Evolutionary conservation across 1,140 invertebrate species (phyloP).

Genomic region (Papilio helenus): DNA sequence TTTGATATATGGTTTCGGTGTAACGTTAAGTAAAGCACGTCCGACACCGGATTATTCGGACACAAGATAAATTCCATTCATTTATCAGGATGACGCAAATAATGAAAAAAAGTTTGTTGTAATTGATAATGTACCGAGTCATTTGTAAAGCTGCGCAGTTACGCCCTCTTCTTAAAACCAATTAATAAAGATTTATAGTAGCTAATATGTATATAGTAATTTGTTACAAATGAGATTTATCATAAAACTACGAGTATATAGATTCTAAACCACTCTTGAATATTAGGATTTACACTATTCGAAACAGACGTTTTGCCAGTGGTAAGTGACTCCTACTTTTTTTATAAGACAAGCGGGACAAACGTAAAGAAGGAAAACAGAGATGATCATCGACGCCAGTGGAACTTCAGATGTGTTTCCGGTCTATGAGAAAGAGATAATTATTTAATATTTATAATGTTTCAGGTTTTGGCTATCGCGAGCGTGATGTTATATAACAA

Average conservation of each 20-base stretch:
- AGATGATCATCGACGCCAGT: too few species aligned
- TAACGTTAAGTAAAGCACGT: conserved; percentile 27
- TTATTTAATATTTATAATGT: neutral
- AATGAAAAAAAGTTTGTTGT: conserved; percentile 42
- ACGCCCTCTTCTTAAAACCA: neutral
- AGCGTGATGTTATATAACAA: conserved; percentile 29
- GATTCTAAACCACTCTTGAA: neutral
- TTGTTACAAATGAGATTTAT: neutral
- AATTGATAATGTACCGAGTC: conserved; percentile 23
- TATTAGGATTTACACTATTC: too few species aligned
- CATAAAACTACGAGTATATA: too few species aligned
- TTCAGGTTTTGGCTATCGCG: conserved; percentile 44
- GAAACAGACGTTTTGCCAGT: too few species aligned
- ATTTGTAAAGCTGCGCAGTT: neutral
- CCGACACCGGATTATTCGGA: conserved; percentile 40
- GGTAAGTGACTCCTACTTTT: too few species aligned
- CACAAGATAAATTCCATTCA: conserved; percentile 46
- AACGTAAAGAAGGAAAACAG: too few species aligned
- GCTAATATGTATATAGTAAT: neutral
- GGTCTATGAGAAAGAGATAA: too few species aligned
- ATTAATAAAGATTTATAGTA: neutral
- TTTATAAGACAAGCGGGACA: too few species aligned
- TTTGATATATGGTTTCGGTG: conserved; percentile 16
- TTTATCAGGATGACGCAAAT: conserved; percentile 53
- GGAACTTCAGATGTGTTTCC: too few species aligned